These are phyloP conservation scores for Ctenoplectra terminalis DNA, from an alignment of 1,140 invertebrate species.

Conservation along the genomic window DNA sequence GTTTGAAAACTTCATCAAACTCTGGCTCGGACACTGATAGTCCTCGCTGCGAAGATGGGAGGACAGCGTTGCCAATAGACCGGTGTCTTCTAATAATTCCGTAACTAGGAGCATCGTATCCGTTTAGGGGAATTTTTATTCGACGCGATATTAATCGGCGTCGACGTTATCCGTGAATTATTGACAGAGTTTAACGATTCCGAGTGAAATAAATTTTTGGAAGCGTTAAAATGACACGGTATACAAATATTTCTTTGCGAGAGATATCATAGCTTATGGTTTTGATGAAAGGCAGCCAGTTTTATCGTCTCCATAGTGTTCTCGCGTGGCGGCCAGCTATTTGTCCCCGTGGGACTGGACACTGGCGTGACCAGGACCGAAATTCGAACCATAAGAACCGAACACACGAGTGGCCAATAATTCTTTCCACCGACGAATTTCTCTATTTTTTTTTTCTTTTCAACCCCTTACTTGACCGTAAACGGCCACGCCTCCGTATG, in stretches of 20 bases:
- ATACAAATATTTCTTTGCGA: not conserved
- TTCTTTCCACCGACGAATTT: not conserved
- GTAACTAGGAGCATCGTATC: not conserved
- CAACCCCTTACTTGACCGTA: not conserved
- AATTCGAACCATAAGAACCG: not conserved
- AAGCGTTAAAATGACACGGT: not conserved
- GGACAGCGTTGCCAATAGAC: not conserved
- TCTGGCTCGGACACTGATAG: not conserved
- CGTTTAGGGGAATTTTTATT: not conserved
- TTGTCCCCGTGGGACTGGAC: not conserved
- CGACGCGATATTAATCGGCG: not conserved
- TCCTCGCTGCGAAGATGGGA: not conserved
- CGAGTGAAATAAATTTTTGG: not conserved
- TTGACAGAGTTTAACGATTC: not conserved
- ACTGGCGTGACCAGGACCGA: constrained; percentile 8
- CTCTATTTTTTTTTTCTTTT: not conserved
- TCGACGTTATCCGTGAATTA: not conserved
- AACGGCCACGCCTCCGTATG: not conserved
- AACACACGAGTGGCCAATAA: not conserved
- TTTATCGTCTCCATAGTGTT: constrained; percentile 1
- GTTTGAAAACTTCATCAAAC: not conserved
- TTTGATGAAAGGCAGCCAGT: not conserved
- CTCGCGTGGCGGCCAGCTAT: constrained; percentile 19
- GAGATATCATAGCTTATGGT: not conserved
- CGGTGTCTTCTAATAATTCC: not conserved